Conservation (phyloP, 2,797 vertebrate genomes). For the Poecile montanus region DNA sequence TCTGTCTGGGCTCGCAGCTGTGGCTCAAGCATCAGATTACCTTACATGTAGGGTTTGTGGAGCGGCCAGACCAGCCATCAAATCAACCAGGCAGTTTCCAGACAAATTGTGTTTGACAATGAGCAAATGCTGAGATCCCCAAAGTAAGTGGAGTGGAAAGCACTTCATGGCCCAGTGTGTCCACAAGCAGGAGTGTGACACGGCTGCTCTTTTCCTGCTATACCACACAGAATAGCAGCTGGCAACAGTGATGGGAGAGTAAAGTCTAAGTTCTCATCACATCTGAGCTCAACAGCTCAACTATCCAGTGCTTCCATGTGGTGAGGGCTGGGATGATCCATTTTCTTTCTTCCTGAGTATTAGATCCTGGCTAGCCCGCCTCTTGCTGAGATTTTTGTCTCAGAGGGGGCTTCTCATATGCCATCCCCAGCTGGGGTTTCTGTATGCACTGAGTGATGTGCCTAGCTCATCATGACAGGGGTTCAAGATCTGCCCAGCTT, state of each 20-base stretch:
- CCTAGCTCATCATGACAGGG: neutral
- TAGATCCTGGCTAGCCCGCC: neutral
- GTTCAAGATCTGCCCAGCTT: neutral
- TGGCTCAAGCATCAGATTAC: no score
- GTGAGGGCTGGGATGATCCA: accelerated
- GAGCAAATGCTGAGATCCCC: neutral
- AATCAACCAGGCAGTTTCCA: neutral
- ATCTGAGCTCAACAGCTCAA: accelerated
- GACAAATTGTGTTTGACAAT: neutral
- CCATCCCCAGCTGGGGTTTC: neutral
- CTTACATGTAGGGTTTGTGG: accelerated
- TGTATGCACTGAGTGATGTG: neutral
- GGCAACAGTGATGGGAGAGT: no score
- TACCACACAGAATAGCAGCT: accelerated
- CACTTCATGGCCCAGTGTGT: neutral
- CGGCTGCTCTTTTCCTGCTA: neutral
- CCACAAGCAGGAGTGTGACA: neutral
- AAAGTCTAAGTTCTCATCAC: neutral
- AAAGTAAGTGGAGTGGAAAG: neutral
- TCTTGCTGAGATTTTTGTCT: accelerated
- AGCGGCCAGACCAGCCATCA: neutral
- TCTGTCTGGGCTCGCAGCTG: neutral
- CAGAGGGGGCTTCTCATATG: accelerated
- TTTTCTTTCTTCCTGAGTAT: accelerated
- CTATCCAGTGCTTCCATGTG: accelerated